Evolutionary conservation across 2,113 vertebrate genomes (phyloP).

Genomic region (Craseonycteris thonglongyai): DNA sequence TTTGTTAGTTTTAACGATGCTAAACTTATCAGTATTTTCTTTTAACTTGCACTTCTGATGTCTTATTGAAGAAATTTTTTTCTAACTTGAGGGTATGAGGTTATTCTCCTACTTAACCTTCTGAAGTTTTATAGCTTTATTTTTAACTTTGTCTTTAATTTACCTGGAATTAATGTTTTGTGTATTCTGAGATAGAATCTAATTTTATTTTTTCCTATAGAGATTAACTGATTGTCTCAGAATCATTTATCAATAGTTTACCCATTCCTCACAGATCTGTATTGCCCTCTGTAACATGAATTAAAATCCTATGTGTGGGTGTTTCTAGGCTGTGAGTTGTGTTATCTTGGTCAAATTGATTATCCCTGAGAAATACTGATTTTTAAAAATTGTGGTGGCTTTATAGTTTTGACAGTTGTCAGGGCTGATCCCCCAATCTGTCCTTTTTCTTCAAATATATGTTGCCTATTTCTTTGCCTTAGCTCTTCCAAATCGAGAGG

Average conservation of each 20-base stretch:
- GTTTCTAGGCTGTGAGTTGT: background rate
- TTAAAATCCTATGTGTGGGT: background rate
- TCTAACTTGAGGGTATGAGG: background rate
- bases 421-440: background rate
- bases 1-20: background rate
- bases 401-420: background rate
- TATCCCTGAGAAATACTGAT: background rate
- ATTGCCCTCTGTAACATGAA: background rate
- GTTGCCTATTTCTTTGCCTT: background rate
- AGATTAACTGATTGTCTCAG: background rate
- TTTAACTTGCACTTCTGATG: background rate
- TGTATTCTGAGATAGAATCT: background rate
- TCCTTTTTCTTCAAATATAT: background rate
- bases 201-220: background rate
- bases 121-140: background rate
- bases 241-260: background rate
- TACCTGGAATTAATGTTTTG: background rate
- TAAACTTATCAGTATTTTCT: background rate
- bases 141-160: background rate
- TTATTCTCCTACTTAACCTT: background rate
- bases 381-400: background rate
- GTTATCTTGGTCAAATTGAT: background rate
- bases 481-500: background rate
- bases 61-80: background rate
- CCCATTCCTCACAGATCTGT: background rate